Evolutionary conservation across 2,113 vertebrate species (phyloP).

Genomic region (Murina feae): DNA sequence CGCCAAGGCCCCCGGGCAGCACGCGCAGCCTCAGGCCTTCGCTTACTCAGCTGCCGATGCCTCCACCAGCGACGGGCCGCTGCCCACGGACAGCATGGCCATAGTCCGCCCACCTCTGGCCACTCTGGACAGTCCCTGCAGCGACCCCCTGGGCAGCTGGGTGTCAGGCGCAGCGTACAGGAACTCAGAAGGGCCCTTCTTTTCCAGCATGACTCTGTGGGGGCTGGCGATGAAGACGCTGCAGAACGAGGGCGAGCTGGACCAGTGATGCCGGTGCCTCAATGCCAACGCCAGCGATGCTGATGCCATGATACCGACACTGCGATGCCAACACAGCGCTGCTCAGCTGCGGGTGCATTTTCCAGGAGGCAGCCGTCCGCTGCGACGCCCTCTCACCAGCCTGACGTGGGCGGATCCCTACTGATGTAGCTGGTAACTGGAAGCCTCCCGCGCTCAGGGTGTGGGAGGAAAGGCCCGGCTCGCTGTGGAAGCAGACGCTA

Average conservation of each 20-base stretch:
- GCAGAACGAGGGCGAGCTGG: slow-evolving; percentile 91
- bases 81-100: slow-evolving; percentile 66
- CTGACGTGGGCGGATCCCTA: rapidly evolving
- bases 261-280: slow-evolving; percentile 77
- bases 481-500: rapidly evolving
- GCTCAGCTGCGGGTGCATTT: rapidly evolving
- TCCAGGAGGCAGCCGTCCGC: rapidly evolving
- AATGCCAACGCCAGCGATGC: no score
- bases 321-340: no score
- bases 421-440: rapidly evolving
- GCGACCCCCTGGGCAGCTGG: slow-evolving; percentile 74
- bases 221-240: slow-evolving; percentile 94
- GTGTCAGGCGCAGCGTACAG: slow-evolving; percentile 71
- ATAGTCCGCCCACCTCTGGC: slow-evolving; percentile 75
- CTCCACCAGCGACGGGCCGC: slow-evolving; percentile 45
- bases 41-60: slow-evolving; percentile 63
- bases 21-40: background rate
- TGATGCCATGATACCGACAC: no score
- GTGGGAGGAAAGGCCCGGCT: background rate
- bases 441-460: rapidly evolving
- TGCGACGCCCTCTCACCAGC: rapidly evolving
- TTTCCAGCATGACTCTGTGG: slow-evolving; percentile 93
- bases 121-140: slow-evolving; percentile 79
- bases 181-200: slow-evolving; percentile 86
- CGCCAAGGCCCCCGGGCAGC: slow-evolving; percentile 75